These are phyloP conservation scores for Pterobdella sp. DNA, from an alignment of 2,888 invertebrate species.

Conservation along the genomic window DNA sequence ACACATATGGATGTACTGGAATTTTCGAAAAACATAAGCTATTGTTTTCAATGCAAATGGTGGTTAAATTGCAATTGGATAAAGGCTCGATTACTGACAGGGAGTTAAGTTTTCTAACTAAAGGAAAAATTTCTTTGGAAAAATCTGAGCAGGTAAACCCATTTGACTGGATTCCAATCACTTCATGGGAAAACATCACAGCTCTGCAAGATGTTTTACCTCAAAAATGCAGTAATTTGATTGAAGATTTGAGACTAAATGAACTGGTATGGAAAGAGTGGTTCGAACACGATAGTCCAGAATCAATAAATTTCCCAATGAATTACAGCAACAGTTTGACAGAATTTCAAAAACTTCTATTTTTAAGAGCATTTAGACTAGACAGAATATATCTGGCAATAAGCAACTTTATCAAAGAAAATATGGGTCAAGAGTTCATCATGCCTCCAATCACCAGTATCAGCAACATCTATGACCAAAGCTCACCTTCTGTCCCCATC, in stretches of 20 bases:
- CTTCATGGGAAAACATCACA: conserved; percentile 76
- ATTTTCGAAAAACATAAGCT: conserved; percentile 85
- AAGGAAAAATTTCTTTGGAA: conserved; percentile 67
- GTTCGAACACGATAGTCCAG: conserved; percentile 79
- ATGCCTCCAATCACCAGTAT: conserved; percentile 79
- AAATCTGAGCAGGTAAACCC: conserved; percentile 65
- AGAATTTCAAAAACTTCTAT: conserved; percentile 66
- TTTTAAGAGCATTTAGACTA: conserved; percentile 77
- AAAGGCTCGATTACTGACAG: conserved; percentile 59
- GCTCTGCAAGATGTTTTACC: conserved; percentile 66
- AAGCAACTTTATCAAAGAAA: conserved; percentile 60
- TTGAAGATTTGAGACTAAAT: conserved; percentile 59
- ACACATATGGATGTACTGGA: conserved; percentile 83
- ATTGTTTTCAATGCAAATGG: conserved; percentile 82
- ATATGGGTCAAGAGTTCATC: conserved; percentile 75
- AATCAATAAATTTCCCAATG: conserved; percentile 64
- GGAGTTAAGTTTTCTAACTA: conserved; percentile 82
- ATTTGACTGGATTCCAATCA: conserved; percentile 64
- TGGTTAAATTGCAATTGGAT: conserved; percentile 72
- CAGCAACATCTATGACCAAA: conserved; percentile 75
- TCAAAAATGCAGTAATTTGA: conserved; percentile 60
- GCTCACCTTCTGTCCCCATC: conserved; percentile 60
- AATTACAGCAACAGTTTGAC: conserved; percentile 60
- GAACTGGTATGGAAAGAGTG: conserved; percentile 62
- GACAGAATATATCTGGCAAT: conserved; percentile 81